These are phyloP conservation scores for Microctonus aethiopoides DNA, from an alignment of 2,888 invertebrate species.

Conservation along the genomic window DNA sequence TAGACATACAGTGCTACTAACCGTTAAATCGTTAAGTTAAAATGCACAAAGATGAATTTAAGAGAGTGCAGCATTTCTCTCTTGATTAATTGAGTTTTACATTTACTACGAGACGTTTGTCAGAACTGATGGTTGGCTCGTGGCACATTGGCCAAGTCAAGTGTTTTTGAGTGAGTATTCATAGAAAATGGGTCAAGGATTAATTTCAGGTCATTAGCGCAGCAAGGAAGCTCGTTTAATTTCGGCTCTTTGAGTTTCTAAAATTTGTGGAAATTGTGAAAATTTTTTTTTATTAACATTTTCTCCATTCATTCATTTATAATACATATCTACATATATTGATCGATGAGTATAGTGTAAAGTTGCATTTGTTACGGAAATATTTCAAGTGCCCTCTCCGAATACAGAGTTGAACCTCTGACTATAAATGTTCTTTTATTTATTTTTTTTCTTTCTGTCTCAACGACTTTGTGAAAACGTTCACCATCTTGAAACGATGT, in stretches of 20 bases:
- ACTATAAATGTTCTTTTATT: neutral
- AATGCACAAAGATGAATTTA: no score
- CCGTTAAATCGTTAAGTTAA: no score
- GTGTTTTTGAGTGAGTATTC: neutral
- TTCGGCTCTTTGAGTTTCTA: conserved; percentile 2
- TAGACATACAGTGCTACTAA: no score
- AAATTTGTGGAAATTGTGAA: neutral
- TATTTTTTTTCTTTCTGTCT: neutral
- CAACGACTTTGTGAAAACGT: neutral
- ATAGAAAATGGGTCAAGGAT: conserved; percentile 14
- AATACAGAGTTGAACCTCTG: no score
- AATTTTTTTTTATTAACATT: neutral
- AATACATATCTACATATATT: no score
- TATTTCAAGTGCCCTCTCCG: neutral
- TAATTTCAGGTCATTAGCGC: neutral
- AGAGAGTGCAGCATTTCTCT: no score
- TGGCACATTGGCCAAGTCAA: neutral
- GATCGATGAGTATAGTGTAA: neutral
- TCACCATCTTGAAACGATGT: neutral
- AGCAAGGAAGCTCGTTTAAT: neutral
- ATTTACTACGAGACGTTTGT: neutral
- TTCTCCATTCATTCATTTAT: neutral
- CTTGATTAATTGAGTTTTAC: no score
- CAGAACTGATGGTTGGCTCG: neutral
- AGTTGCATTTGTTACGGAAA: neutral